phyloP scores from a whole-genome alignment of 2,113 vertebrate species.

The Phasianus colchicus region DNA sequence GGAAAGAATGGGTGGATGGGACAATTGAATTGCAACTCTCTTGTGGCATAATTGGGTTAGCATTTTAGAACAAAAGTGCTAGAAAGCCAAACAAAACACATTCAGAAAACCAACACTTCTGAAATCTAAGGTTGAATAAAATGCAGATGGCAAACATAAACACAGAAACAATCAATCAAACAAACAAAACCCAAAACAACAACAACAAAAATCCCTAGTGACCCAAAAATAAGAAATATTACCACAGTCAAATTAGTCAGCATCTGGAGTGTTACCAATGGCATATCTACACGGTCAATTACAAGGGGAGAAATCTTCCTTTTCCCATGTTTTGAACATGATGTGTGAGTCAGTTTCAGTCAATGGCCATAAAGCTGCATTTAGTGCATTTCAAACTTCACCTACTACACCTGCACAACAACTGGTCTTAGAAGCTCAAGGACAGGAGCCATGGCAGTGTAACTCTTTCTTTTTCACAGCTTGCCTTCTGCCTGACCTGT shows the following conservation, averaged over 20 bases:
- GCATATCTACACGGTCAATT: accelerated
- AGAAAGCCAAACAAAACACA: background rate
- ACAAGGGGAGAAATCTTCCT: background rate
- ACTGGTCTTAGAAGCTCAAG: background rate
- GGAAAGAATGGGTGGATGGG: background rate
- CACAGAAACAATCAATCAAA: background rate
- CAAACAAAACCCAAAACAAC: background rate
- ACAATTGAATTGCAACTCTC: background rate
- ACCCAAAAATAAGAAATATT: background rate
- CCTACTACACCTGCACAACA: background rate
- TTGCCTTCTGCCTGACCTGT: background rate
- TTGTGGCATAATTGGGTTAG: background rate
- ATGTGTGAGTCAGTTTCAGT: background rate
- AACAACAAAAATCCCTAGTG: no score
- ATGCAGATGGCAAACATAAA: background rate
- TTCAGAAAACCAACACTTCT: background rate
- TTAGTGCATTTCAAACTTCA: background rate
- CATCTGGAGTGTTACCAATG: background rate
- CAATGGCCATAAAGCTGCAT: background rate
- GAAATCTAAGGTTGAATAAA: background rate
- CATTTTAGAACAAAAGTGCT: background rate
- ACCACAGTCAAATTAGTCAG: background rate
- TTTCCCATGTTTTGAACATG: background rate
- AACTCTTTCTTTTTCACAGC: background rate
- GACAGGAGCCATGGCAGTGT: background rate